Evolutionary conservation across 1,140 invertebrate genomes (phyloP), one percentile per base, ranked within the genome.

Genomic region (Drosophila nebulosa): DNA sequence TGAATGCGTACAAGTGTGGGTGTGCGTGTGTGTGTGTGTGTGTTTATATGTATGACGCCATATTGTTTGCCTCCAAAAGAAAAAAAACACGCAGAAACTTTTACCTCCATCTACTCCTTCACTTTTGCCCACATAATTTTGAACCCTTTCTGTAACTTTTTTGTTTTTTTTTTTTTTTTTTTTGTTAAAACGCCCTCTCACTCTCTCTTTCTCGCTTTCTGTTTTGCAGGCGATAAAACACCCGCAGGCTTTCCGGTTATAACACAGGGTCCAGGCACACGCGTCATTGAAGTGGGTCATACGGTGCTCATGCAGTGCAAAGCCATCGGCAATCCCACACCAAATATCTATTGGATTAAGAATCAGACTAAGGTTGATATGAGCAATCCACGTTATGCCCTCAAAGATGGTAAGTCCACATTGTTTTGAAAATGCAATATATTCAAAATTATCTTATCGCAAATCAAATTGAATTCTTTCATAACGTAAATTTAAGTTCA

Each of bases 281-380:
- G 98, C 92, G 97, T 98, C 51, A 98, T 99, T 27, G 98, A 99
- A 92, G 97, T 97, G 77, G 97, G 97, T n/a, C 96, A 97, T 91
- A 97, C 95, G 21, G 96, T 97, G 0, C 94, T 97, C 4, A 94
- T 99, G 64, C 94, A 95, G 14, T 99, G 98, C 92, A 94, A 95
- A 60, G 98, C 97, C 12, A 94, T 94, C 16, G 98, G 98, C 32
- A 96, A 94, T 80, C 98, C 98, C 3, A 90, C 95, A 6, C 97
- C 98, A 1, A 95, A 94, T 84, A 96, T 99, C 69, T 95, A 95
- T 55, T 99, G 98, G 98, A 94, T 99, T 58, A 96, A 97, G 89
- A 97, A 99, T 92, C 95, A 95, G 90, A 92, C 98, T 79, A 98
- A 97, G 27, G 94, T 99, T 61, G 96, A 98, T 90, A 94, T 97